Evolutionary conservation across 2,797 vertebrate genomes (phyloP).

Genomic region (Erithacus rubecula): DNA sequence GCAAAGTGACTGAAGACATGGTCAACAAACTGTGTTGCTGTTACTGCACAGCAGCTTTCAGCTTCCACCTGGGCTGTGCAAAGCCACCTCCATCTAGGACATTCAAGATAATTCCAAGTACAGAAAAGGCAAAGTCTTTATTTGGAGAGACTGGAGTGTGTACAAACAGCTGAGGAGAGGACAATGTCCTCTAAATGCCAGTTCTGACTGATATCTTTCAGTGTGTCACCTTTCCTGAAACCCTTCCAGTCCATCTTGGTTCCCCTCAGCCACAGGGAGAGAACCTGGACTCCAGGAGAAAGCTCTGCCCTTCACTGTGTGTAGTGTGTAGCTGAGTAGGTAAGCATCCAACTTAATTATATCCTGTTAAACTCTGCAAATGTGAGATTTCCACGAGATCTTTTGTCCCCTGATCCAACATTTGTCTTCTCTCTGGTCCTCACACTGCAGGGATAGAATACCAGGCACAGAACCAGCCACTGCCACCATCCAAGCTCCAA

Average conservation of each 20-base stretch:
- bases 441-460: not conserved
- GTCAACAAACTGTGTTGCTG: not conserved
- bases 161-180: not conserved
- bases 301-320: not conserved
- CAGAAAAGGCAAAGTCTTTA: not conserved
- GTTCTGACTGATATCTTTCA: not conserved
- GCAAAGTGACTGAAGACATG: not conserved
- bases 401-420: not conserved
- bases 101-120: not conserved
- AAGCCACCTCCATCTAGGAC: not conserved
- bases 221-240: too few species aligned
- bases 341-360: not conserved
- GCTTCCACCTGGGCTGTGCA: not conserved
- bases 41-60: not conserved
- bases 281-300: not conserved
- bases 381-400: not conserved
- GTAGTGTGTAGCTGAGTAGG: not conserved
- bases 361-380: not conserved
- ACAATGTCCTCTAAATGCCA: not conserved
- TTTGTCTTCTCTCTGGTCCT: not conserved
- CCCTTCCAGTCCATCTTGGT: not conserved
- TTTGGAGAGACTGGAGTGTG: accelerated
- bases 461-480: not conserved
- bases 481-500: not conserved
- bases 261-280: not conserved